These are phyloP conservation scores for Pseudoips prasinana DNA, from an alignment of 2,888 invertebrate species.

Conservation along the genomic window DNA sequence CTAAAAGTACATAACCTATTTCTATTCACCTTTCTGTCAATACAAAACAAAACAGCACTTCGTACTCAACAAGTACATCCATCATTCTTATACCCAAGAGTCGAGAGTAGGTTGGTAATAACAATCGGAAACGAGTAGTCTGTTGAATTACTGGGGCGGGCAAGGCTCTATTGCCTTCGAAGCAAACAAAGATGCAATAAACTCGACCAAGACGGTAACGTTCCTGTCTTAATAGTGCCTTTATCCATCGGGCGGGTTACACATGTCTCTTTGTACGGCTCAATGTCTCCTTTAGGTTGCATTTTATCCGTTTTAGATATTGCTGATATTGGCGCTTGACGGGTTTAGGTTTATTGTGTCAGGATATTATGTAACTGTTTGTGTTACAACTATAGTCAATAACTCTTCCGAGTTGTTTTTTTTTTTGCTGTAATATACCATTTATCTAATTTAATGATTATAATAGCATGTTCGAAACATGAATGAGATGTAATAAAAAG, in stretches of 20 bases:
- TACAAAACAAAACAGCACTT: conserved; percentile 19
- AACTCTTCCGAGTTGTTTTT: too few species aligned
- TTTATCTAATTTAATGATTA: too few species aligned
- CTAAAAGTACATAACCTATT: too few species aligned
- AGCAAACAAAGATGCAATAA: conserved; percentile 77
- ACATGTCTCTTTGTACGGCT: conserved; percentile 58
- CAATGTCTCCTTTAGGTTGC: conserved; percentile 46
- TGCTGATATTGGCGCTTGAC: conserved; percentile 24
- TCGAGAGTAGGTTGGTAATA: conserved; percentile 56
- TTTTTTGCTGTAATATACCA: too few species aligned
- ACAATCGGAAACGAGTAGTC: conserved; percentile 63
- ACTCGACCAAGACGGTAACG: conserved; percentile 59
- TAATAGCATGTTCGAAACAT: too few species aligned
- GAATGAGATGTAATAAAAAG: too few species aligned
- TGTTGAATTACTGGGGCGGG: conserved; percentile 55
- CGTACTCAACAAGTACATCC: conserved; percentile 31
- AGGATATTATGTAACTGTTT: too few species aligned
- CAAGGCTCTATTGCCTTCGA: conserved; percentile 58
- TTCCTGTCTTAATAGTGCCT: conserved; percentile 57
- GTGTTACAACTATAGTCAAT: too few species aligned
- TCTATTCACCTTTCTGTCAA: too few species aligned
- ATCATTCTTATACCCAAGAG: conserved; percentile 34
- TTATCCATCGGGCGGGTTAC: conserved; percentile 62
- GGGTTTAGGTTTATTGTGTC: too few species aligned
- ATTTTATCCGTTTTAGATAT: conserved; percentile 48